phyloP scores from a whole-genome alignment of 1,140 invertebrate genomes.

The Neodiprion fabricii region DNA sequence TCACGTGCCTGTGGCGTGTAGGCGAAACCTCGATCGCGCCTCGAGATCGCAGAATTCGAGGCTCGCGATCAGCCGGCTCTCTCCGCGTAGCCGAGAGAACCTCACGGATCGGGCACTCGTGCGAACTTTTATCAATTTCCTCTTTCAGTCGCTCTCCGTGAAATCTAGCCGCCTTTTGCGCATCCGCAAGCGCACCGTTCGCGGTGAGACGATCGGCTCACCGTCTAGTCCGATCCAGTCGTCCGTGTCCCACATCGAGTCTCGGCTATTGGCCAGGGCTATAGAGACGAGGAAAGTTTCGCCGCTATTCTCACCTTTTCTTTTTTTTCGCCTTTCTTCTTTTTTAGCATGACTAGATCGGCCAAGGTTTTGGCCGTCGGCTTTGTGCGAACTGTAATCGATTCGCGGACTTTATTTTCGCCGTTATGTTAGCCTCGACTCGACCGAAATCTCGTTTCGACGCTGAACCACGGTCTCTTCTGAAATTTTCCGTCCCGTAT shows the following conservation, averaged over 20 bases:
- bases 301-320: too few species aligned
- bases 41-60: background rate
- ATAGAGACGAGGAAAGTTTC: too few species aligned
- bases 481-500: background rate
- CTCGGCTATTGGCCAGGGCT: too few species aligned
- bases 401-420: too few species aligned
- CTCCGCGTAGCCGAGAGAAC: background rate
- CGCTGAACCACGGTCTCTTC: too few species aligned
- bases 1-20: constrained; percentile 1
- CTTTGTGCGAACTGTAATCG: too few species aligned
- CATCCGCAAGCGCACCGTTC: background rate
- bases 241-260: constrained; percentile 53
- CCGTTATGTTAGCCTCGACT: too few species aligned
- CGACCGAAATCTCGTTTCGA: too few species aligned
- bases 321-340: too few species aligned
- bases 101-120: background rate
- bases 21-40: background rate
- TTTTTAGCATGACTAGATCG: too few species aligned
- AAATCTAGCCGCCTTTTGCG: background rate
- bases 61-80: background rate
- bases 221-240: constrained; percentile 41
- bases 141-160: background rate
- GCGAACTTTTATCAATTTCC: background rate
- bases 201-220: too few species aligned
- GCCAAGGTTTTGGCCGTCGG: too few species aligned